phyloP scores from a whole-genome alignment of 2,113 vertebrate genomes.

The Grammomys dolichurus region DNA sequence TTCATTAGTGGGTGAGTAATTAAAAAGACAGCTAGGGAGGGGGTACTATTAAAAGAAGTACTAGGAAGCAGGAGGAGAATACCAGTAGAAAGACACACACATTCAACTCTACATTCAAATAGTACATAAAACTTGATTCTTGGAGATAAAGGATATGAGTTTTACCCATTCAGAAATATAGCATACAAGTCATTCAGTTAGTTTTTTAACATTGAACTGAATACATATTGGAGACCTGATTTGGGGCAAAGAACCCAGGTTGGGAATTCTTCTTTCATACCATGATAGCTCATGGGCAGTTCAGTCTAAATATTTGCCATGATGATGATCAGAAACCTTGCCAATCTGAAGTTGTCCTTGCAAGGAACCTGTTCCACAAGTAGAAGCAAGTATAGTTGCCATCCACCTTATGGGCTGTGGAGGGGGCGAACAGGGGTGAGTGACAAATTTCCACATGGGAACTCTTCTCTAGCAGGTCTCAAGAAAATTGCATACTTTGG shows the following conservation, averaged over 20 bases:
- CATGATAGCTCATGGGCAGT: neutral
- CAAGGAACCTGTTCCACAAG: neutral
- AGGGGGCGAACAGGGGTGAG: neutral
- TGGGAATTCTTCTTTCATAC: neutral
- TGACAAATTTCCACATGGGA: neutral
- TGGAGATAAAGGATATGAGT: neutral
- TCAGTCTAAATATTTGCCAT: conserved; percentile 20
- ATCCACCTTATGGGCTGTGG: neutral
- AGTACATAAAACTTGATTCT: neutral
- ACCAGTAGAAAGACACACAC: neutral
- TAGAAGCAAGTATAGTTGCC: neutral
- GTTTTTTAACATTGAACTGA: conserved; percentile 32
- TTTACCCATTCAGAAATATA: conserved; percentile 46
- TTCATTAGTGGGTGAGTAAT: conserved; percentile 11
- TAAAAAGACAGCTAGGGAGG: neutral
- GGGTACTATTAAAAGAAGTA: conserved; percentile 8
- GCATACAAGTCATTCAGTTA: neutral
- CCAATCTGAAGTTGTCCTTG: conserved; percentile 4
- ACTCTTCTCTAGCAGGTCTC: conserved; percentile 35
- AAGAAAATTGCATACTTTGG: conserved; percentile 36
- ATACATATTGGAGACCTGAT: conserved; percentile 6
- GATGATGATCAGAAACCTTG: conserved; percentile 3
- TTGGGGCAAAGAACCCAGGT: neutral
- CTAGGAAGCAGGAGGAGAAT: neutral
- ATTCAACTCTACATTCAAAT: neutral